Percentiles rank a stretch among this genome's conserved stretches.
These are phyloP conservation scores for Corynorhinus townsendii DNA, from an alignment of 2,113 vertebrate genomes.

Conservation along the genomic window DNA sequence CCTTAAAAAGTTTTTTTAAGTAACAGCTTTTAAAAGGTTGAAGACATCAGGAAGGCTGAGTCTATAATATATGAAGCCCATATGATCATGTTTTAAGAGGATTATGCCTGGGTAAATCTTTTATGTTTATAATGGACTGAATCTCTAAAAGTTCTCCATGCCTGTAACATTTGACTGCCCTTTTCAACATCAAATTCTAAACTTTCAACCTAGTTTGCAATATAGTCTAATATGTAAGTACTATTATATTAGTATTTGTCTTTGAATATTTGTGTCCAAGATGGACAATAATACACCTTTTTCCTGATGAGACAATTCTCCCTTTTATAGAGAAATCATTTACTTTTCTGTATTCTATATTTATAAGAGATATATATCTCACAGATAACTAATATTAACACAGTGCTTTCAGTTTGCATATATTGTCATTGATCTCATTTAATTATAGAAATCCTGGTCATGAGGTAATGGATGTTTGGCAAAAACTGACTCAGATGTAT, in stretches of 20 bases:
- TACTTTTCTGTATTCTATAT: neutral
- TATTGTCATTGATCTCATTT: conserved; percentile 45
- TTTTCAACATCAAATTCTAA: neutral
- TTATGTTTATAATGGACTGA: neutral
- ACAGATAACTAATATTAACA: neutral
- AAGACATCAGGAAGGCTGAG: neutral
- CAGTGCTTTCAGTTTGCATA: neutral
- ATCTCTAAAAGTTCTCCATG: neutral
- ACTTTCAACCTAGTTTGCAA: neutral
- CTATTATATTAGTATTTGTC: neutral
- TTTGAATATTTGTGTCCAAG: conserved; percentile 7
- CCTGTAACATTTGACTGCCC: neutral
- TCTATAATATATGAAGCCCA: neutral
- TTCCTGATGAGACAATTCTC: neutral
- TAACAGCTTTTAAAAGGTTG: neutral
- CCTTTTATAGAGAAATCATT: neutral
- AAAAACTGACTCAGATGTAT: conserved; percentile 25
- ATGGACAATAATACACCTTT: neutral
- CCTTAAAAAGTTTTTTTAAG: neutral
- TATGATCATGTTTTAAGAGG: neutral
- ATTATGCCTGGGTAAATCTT: neutral
- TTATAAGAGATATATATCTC: neutral
- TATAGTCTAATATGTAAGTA: neutral
- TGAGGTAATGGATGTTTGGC: conserved; percentile 24
- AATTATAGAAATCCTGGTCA: conserved; percentile 47